Evolutionary conservation across 2,888 invertebrate genomes (phyloP), one percentile per base, ranked within the genome.

Genomic region (Nomada ferruginata): DNA sequence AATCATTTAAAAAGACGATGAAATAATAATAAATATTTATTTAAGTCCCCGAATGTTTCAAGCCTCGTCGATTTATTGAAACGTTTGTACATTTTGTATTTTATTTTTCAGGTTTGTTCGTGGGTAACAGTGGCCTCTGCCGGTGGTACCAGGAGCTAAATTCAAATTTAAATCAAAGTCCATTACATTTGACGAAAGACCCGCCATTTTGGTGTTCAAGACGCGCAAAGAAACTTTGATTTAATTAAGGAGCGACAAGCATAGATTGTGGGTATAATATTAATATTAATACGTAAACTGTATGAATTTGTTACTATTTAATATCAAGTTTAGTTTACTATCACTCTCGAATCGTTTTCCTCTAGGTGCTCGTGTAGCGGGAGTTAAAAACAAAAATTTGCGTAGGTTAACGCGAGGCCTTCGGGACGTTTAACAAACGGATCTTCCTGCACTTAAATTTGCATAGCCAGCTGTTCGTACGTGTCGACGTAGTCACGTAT

Each of bases 381-480:
- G 26, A 63, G 52, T 50, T 78, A 61, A 20, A 13, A n/a, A n/a
- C 78, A 87, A 82, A 88, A 86, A 79, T 73, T 70, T 26, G 70
- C 77, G 76, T 82, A 78, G 80, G 76, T 79, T 80, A 86, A 23
- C 53, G 63, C 53, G 80, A 91, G 91, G 78, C 89, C 91, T 89
- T 89, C 88, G 81, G 73, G 77, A 80, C 87, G 84, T 87, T 91
- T 86, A 88, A 88, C 89, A 84, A 89, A 91, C 89, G 91, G 90
- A 90, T 92, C 91, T 91, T 92, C 92, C 92, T 92, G 92, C 88
- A 90, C 83, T 92, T 91, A 92, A 92, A 92, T 92, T 92, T 91
- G 90, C 92, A 92, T 92, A 91, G 85, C 82, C 85, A 88, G 85
- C 88, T 85, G 88, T 89, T 86, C 87, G 79, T 84, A 79, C 82